Evolutionary conservation across 2,888 invertebrate species (phyloP).

Genomic region (Silvanus unidentatus): DNA sequence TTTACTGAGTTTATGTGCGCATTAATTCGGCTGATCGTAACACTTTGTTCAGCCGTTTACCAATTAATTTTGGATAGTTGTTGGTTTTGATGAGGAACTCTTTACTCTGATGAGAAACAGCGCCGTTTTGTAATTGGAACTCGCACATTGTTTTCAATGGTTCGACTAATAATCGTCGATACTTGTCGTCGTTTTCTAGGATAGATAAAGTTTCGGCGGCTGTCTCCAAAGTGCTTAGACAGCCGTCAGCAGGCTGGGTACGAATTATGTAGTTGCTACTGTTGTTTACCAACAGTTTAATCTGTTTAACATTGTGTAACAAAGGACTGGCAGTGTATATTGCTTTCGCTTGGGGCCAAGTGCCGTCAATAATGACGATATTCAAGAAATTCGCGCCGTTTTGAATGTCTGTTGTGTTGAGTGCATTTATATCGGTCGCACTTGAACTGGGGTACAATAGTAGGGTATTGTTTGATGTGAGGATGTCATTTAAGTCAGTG

Average conservation of each 20-base stretch:
- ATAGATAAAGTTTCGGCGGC: conserved; percentile 74
- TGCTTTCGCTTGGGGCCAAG: conserved; percentile 93
- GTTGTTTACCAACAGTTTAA: conserved; percentile 67
- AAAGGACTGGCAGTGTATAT: conserved; percentile 78
- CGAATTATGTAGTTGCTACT: conserved; percentile 86
- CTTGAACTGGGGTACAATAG: conserved; percentile 75
- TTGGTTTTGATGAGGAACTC: conserved; percentile 78
- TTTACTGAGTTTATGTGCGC: neutral
- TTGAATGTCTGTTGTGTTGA: neutral
- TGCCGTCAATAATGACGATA: conserved; percentile 83
- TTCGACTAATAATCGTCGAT: conserved; percentile 62
- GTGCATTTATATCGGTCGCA: conserved; percentile 52
- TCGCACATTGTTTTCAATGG: conserved; percentile 80
- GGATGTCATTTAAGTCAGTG: conserved; percentile 59
- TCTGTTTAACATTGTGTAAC: conserved; percentile 70
- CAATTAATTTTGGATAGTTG: conserved; percentile 73
- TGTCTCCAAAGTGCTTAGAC: conserved; percentile 84
- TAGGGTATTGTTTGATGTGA: conserved; percentile 62
- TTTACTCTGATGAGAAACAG: conserved; percentile 89
- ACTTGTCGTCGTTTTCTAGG: conserved; percentile 63
- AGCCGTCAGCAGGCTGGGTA: conserved; percentile 88
- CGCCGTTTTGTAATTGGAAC: conserved; percentile 85
- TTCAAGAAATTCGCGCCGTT: conserved; percentile 44
- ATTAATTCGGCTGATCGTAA: conserved; percentile 25
- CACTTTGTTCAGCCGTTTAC: conserved; percentile 64